A percentile compares a stretch with the other conserved stretches of the same genome.
These are phyloP conservation scores for Ochlodes sylvanus DNA, from an alignment of 2,888 invertebrate genomes.

Conservation along the genomic window DNA sequence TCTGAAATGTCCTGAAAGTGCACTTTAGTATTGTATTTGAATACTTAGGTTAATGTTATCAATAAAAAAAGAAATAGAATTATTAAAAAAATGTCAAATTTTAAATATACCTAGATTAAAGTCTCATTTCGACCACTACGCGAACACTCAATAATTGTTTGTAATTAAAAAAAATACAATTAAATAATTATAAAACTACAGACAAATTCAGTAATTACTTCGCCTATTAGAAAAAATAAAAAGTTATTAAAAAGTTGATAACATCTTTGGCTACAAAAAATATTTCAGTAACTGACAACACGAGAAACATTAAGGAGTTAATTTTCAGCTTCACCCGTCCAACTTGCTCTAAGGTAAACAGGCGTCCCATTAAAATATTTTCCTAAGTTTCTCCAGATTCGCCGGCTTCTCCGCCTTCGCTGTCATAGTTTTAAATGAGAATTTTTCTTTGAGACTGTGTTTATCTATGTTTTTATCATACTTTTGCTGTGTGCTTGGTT, in stretches of 20 bases:
- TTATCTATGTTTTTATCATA: conserved; percentile 3
- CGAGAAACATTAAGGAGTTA: conserved; percentile 33
- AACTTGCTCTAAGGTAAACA: conserved; percentile 57
- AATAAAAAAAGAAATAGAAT: too few relatives aligned
- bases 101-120: too few relatives aligned
- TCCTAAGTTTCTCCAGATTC: conserved; percentile 45
- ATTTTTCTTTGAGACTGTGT: conserved; percentile 32
- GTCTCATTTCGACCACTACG: too few relatives aligned
- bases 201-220: too few relatives aligned
- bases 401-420: conserved; percentile 2
- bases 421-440: conserved; percentile 39
- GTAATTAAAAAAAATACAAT: too few relatives aligned
- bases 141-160: too few relatives aligned
- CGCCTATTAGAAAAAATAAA: neutral
- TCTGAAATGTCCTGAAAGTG: too few relatives aligned
- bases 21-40: too few relatives aligned
- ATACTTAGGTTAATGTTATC: too few relatives aligned
- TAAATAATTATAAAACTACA: too few relatives aligned
- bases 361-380: conserved; percentile 55
- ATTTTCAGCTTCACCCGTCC: conserved; percentile 51
- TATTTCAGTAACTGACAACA: neutral
- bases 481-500: conserved; percentile 30
- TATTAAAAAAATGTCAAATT: too few relatives aligned
- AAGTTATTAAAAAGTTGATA: neutral
- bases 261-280: neutral